Evolutionary conservation across 2,888 invertebrate species (phyloP).

Genomic region (Vanessa cardui): DNA sequence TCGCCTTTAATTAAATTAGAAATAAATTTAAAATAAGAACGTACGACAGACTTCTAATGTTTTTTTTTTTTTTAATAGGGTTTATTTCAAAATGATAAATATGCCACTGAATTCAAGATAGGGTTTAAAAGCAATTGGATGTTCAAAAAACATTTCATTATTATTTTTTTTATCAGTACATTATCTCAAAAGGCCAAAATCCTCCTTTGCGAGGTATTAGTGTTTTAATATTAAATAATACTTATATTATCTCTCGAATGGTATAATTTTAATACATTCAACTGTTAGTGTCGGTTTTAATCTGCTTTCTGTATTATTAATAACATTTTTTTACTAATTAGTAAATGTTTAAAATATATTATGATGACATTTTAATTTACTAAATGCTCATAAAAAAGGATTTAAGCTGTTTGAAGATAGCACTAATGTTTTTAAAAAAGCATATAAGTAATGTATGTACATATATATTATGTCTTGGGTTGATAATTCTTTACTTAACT

Average conservation of each 20-base stretch:
- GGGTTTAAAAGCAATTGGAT: conserved; percentile 26
- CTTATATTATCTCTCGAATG: conserved; percentile 17
- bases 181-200: conserved; percentile 28
- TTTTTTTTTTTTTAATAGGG: conserved; percentile 18
- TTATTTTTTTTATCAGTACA: conserved; percentile 22
- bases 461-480: too few relatives aligned
- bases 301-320: neutral
- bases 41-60: too few relatives aligned
- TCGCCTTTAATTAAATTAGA: too few relatives aligned
- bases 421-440: too few relatives aligned
- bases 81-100: conserved; percentile 4
- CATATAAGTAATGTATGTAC: too few relatives aligned
- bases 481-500: too few relatives aligned
- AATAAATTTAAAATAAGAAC: too few relatives aligned
- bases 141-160: conserved; percentile 15
- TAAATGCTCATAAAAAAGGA: too few relatives aligned
- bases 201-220: conserved; percentile 24
- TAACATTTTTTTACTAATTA: conserved; percentile 10
- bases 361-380: neutral
- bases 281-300: conserved; percentile 23
- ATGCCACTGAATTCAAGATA: conserved; percentile 18
- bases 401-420: too few relatives aligned
- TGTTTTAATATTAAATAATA: conserved; percentile 19
- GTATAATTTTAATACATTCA: conserved; percentile 24
- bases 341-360: conserved; percentile 10